phyloP scores from a whole-genome alignment of 1,140 invertebrate species.

The Dendroctonus ponderosae region DNA sequence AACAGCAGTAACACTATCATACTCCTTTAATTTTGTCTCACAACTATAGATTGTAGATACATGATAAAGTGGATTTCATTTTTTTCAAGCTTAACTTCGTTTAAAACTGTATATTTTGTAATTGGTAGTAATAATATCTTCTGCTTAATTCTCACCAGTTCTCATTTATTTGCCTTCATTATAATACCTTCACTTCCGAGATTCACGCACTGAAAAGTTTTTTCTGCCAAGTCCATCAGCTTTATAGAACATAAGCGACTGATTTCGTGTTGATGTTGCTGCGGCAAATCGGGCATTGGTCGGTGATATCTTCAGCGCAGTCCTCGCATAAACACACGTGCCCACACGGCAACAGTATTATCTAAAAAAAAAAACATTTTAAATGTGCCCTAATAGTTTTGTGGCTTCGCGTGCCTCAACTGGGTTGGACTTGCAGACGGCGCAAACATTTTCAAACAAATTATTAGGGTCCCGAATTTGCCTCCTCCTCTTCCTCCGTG shows the following conservation, averaged over 20 bases:
- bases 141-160: no score
- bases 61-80: not conserved
- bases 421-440: slow-evolving; percentile 74
- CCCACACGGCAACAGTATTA: slow-evolving; percentile 78
- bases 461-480: slow-evolving; percentile 59
- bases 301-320: slow-evolving; percentile 67
- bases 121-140: no score
- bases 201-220: not conserved
- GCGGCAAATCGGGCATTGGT: slow-evolving; percentile 72
- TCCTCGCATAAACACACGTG: slow-evolving; percentile 83
- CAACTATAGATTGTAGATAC: not conserved
- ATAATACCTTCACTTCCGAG: no score
- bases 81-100: not conserved
- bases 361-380: slow-evolving; percentile 51
- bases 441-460: slow-evolving; percentile 65
- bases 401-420: slow-evolving; percentile 58
- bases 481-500: slow-evolving; percentile 63
- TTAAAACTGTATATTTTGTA: no score
- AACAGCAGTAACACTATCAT: not conserved
- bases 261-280: slow-evolving; percentile 62
- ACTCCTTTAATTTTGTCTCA: no score
- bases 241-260: slow-evolving; percentile 68
- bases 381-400: slow-evolving; percentile 1
- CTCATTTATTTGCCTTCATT: no score
- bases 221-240: not conserved